Evolutionary conservation across 2,888 invertebrate species (phyloP), one percentile per base, ranked within the genome.

Genomic region (Heliconius charithonia): DNA sequence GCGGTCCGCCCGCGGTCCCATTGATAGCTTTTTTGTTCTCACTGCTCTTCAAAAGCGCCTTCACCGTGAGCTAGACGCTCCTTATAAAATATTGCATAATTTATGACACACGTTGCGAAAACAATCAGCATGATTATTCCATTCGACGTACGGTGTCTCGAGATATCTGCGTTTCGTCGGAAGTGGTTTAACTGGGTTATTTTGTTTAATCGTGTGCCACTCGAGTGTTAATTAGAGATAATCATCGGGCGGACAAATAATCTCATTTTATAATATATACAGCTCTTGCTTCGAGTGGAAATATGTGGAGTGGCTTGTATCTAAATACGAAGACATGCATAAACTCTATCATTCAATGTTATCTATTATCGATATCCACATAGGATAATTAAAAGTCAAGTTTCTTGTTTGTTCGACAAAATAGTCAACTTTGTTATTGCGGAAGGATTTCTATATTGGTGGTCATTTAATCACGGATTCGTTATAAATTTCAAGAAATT

Each of bases 171-270:
- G 72, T 87, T 82, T 84, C 80, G 78, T 80, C 85, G 85, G 84
- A 92, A 90, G 66, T 91, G 89, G 87, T 90, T 90, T 89, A 93
- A 93, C 91, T 93, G 89, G 94, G 92, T 93, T 93, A 93, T 91
- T 91, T 89, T 89, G 90, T 92, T 89, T 90, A 90, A 91, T 91
- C 90, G 88, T 86, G 85, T 81, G 83, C 86, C 89, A 91, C 92
- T 93, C 87, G 87, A 93, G 92, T 88, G 89, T 91, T 92, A 90
- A 92, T 92, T 91, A 90, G 88, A 88, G 92, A 92, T 94, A 90
- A 95, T 94, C 92, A 91, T 87, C 86, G 83, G 84, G 87, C 86
- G 89, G 89, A 89, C 91, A 91, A 91, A 89, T 90, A 89, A 86
- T 88, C 85, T 84, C 87, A 86, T 87, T 87, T 88, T 89, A 89